Percentiles rank a stretch among this genome's conserved stretches.
These are phyloP conservation scores for Lamprologus callipterus DNA, from an alignment of 2,113 vertebrate species.

Conservation along the genomic window DNA sequence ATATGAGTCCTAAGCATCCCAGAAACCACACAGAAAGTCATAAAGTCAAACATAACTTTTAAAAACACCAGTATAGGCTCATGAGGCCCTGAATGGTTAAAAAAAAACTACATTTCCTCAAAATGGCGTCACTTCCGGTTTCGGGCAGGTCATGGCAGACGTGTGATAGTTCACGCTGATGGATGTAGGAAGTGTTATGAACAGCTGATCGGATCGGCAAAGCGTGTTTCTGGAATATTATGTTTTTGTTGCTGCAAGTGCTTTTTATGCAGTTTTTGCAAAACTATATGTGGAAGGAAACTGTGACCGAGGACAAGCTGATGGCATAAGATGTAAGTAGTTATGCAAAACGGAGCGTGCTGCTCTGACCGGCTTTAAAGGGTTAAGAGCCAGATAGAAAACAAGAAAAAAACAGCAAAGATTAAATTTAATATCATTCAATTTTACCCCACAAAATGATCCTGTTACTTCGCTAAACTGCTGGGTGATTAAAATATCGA, in stretches of 20 bases:
- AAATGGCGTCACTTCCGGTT: no score
- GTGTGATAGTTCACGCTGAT: accelerated
- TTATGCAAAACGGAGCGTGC: accelerated
- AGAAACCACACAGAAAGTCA: no score
- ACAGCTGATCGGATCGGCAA: accelerated
- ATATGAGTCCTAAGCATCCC: no score
- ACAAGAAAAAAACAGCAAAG: neutral
- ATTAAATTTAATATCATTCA: neutral
- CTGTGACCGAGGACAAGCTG: no score
- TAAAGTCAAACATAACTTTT: accelerated
- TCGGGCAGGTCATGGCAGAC: accelerated
- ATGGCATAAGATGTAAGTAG: accelerated
- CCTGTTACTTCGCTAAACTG: accelerated
- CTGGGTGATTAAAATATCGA: accelerated
- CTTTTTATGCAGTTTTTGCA: no score
- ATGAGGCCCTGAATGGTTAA: accelerated
- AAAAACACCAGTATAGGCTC: no score
- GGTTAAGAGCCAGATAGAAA: neutral
- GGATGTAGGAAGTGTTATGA: accelerated
- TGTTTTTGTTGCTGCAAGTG: no score
- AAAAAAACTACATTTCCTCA: no score
- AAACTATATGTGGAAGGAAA: accelerated
- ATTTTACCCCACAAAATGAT: accelerated
- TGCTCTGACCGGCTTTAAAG: accelerated
- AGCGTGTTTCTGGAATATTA: no score